Base-by-base conservation (phyloP, 30 jellyfish, hydroid and myxozoan genomes). In the Cassiopea xamachana region DNA sequence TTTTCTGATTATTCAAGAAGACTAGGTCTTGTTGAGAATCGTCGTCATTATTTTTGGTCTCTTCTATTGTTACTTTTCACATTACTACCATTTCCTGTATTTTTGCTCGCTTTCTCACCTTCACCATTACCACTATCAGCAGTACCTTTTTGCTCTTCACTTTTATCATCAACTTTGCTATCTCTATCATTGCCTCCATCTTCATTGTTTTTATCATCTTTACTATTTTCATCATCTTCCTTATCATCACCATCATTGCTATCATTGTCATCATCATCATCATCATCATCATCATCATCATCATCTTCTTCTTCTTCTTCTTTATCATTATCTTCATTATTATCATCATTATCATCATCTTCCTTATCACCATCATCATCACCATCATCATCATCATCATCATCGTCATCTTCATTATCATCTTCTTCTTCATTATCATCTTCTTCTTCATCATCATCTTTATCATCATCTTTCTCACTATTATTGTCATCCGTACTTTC, bases 381-480 rank as follows among this genome's bases (percentile, higher is more conserved):
- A 15, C 27, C 18, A 2, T 60, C 80, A 49, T 9, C 69, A 0
- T 80, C 80, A 13, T 43, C 46, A 10, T 62, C 62, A 14, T 60
- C 89, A 14, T 62, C 79, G 2, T 68, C 82, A 9, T 67, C 90
- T 39, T 67, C 68, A 7, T 82, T 82, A 18, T 8, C 82, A 46
- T 64, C 82, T n/a, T 48, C 49, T 2, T 82, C 82, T 18, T 82
- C 82, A 27, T 62, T 43, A 71, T 73, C 72, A 46, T 82, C 82
- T 45, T 82, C 82, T 14, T 82, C 90, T 19, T 82, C 47, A 43
- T 80, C 89, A 17, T 59, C 80, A 55, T 80, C 89, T 2, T 80
- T 80, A 18, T 60, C 69, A 18, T 79, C 46, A 50, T 55, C 77
- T 15, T 55, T 60, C 1, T 60, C 60, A 13, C n/a, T 60, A 44